These are phyloP conservation scores for Drosophila nikananu DNA, from an alignment of 1,140 invertebrate genomes.

Conservation along the genomic window DNA sequence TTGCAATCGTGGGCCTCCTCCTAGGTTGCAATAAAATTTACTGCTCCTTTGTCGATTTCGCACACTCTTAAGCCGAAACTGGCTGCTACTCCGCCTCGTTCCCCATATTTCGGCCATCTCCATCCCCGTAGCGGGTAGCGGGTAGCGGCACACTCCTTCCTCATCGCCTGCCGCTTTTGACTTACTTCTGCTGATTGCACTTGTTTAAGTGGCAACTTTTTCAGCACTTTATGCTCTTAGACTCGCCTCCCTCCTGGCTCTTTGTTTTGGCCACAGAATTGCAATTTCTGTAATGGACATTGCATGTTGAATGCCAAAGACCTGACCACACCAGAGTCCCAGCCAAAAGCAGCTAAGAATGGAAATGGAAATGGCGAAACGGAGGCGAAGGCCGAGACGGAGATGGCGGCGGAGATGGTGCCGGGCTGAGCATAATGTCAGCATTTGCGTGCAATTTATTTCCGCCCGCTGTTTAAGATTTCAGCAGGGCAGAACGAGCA, in stretches of 20 bases:
- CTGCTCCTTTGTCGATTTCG: slow-evolving; percentile 75
- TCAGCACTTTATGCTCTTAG: slow-evolving; percentile 37
- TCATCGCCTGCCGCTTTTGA: slow-evolving; percentile 50
- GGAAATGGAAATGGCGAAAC: slow-evolving; percentile 25
- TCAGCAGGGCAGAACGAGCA: slow-evolving; percentile 8
- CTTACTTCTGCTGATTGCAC: slow-evolving; percentile 78
- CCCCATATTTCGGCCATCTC: slow-evolving; percentile 3
- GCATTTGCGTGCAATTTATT: slow-evolving; percentile 62
- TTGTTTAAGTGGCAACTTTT: slow-evolving; percentile 75
- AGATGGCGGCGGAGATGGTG: slow-evolving; percentile 4
- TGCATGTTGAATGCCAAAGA: slow-evolving; percentile 70
- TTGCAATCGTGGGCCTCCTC: slow-evolving; percentile 58
- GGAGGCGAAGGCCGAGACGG: slow-evolving; percentile 3
- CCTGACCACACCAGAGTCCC: slow-evolving; percentile 40
- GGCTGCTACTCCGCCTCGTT: slow-evolving; percentile 9
- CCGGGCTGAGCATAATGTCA: slow-evolving; percentile 57
- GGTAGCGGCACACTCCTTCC: slow-evolving; percentile 25
- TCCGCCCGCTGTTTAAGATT: slow-evolving; percentile 64
- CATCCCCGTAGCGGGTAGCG: slow-evolving; percentile 23
- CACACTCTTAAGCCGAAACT: slow-evolving; percentile 65
- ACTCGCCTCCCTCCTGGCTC: slow-evolving; percentile 12
- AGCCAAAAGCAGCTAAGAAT: slow-evolving; percentile 29
- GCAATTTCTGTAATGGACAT: slow-evolving; percentile 77
- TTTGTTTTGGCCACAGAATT: slow-evolving; percentile 54
- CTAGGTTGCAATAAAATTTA: slow-evolving; percentile 73